These are phyloP conservation scores for Lithophane semibrunnea DNA, from an alignment of 2,888 invertebrate genomes.

Conservation along the genomic window DNA sequence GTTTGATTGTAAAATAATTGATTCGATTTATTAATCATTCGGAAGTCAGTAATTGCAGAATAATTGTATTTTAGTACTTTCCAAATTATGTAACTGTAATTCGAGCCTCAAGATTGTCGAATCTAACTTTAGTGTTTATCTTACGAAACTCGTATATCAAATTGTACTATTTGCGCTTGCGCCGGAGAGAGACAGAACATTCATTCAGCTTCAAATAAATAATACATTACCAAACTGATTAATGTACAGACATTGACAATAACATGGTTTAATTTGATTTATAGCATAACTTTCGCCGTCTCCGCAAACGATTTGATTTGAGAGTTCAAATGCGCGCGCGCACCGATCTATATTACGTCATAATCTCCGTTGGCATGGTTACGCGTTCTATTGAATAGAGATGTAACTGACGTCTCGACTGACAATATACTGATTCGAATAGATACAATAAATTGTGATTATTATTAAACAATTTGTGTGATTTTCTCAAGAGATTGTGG, in stretches of 20 bases:
- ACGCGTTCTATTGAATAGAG: slow-evolving; percentile 48
- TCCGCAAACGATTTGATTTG: slow-evolving; percentile 84
- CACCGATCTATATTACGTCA: slow-evolving; percentile 68
- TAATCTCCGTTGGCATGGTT: slow-evolving; percentile 52
- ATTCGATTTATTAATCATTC: slow-evolving; percentile 2
- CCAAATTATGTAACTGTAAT: slow-evolving; percentile 53
- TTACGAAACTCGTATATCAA: slow-evolving; percentile 55
- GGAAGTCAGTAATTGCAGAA: slow-evolving; percentile 23
- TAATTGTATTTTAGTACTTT: slow-evolving; percentile 44
- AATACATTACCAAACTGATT: slow-evolving; percentile 73
- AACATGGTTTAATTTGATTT: slow-evolving; percentile 81
- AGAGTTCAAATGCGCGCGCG: slow-evolving; percentile 69
- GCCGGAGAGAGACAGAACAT: slow-evolving; percentile 57
- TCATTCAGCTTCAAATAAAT: slow-evolving; percentile 63
- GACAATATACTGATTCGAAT: slow-evolving; percentile 33
- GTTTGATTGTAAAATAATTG: slow-evolving; percentile 7
- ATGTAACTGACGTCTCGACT: slow-evolving; percentile 33
- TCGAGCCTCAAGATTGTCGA: slow-evolving; percentile 26
- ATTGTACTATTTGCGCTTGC: slow-evolving; percentile 41
- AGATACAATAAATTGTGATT: slow-evolving; percentile 18
- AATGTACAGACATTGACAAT: slow-evolving; percentile 77
- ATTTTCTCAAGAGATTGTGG: slow-evolving; percentile 14
- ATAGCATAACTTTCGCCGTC: slow-evolving; percentile 84
- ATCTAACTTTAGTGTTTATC: slow-evolving; percentile 41
- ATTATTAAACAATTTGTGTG: slow-evolving; percentile 29